Conservation (phyloP, 2,113 vertebrate genomes). For the Butorides virescens region DNA sequence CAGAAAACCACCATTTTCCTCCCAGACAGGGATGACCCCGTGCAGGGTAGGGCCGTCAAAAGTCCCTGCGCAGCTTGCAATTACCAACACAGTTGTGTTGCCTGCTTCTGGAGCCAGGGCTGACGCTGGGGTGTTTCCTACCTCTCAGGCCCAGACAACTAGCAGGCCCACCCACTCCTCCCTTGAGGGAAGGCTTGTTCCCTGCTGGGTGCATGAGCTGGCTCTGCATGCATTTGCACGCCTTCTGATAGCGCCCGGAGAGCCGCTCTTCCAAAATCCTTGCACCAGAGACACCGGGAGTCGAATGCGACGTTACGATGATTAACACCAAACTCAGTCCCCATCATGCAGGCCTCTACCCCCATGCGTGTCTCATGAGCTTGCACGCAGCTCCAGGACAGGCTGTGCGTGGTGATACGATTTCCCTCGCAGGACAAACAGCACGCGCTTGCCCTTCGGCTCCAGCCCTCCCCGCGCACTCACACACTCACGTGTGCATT, state of each 20-base stretch:
- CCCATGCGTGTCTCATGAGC: background rate
- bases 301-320: background rate
- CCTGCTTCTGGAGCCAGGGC: background rate
- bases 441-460: rapidly evolving
- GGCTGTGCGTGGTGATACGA: background rate
- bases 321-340: background rate
- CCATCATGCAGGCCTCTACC: background rate
- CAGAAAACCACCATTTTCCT: background rate
- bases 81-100: background rate
- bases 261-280: background rate
- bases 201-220: slow-evolving; percentile 37
- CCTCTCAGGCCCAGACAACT: slow-evolving; percentile 41
- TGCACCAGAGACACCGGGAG: background rate
- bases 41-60: background rate
- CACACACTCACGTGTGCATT: background rate
- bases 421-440: background rate
- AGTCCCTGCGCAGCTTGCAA: background rate
- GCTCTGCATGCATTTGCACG: slow-evolving; percentile 50
- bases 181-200: slow-evolving; percentile 43
- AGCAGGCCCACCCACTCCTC: slow-evolving; percentile 31
- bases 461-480: background rate
- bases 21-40: background rate
- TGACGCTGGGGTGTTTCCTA: background rate
- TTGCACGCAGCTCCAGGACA: background rate
- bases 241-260: background rate